These are phyloP conservation scores for Cetoscarus ocellatus DNA, from an alignment of 2,797 vertebrate genomes.

Conservation along the genomic window DNA sequence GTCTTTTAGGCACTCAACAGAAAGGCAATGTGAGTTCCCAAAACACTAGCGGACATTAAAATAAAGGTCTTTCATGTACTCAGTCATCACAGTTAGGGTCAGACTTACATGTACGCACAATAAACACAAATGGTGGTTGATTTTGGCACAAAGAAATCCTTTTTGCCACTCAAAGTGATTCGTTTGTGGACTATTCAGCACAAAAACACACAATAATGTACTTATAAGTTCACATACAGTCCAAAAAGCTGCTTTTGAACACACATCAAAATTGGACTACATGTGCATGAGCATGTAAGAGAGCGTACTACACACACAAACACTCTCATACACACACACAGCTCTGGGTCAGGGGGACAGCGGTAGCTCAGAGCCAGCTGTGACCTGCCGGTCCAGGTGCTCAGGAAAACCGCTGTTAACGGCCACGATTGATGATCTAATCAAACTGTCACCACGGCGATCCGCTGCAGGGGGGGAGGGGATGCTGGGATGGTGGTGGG, in stretches of 20 bases:
- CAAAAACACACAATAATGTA: slow-evolving; percentile 14
- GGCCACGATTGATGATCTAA: slow-evolving; percentile 99
- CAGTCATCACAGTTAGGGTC: slow-evolving; percentile 8
- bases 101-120: slow-evolving; percentile 13
- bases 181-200: neutral
- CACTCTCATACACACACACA: slow-evolving; percentile 35
- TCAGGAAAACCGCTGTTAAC: slow-evolving; percentile 99
- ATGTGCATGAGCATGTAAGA: slow-evolving; percentile 33
- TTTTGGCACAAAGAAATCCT: neutral
- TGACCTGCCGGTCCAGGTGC: slow-evolving; percentile 98
- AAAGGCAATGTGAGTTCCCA: no score
- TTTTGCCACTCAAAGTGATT: slow-evolving; percentile 5
- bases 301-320: slow-evolving; percentile 20
- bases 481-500: slow-evolving; percentile 37
- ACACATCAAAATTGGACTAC: slow-evolving; percentile 40
- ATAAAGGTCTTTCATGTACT: slow-evolving; percentile 24
- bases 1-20: no score
- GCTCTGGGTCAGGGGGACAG: slow-evolving; percentile 90
- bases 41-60: no score
- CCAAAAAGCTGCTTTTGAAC: slow-evolving; percentile 20
- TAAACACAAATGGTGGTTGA: neutral
- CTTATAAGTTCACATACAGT: slow-evolving; percentile 15
- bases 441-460: slow-evolving; percentile 98
- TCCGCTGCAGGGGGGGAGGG: slow-evolving; percentile 87
- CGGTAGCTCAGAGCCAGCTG: slow-evolving; percentile 96